Evolutionary conservation across 2,888 invertebrate species (phyloP).

Genomic region (Brachyopa scutellaris): DNA sequence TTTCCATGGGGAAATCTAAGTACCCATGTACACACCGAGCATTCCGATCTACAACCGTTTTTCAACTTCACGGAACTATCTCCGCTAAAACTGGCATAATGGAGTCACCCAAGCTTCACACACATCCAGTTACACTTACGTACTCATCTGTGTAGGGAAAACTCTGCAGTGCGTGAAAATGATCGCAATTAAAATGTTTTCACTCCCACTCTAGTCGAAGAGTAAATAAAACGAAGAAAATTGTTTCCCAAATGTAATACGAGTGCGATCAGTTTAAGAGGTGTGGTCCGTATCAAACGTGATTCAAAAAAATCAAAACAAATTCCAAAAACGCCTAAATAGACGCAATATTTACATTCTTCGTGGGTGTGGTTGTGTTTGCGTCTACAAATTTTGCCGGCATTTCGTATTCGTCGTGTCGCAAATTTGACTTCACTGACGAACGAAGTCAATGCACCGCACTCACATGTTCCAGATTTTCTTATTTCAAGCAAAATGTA

Average conservation of each 20-base stretch:
- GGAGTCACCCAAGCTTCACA: neutral
- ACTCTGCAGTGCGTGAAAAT: slow-evolving; percentile 60
- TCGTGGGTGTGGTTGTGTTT: slow-evolving; percentile 43
- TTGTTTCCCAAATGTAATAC: slow-evolving; percentile 7
- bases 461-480: slow-evolving; percentile 46
- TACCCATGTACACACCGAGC: neutral
- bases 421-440: slow-evolving; percentile 13
- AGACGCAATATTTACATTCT: slow-evolving; percentile 38
- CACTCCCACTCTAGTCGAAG: slow-evolving; percentile 9
- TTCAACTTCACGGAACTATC: neutral
- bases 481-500: slow-evolving; percentile 17
- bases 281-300: slow-evolving; percentile 14
- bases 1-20: neutral
- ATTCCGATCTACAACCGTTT: neutral
- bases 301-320: slow-evolving; percentile 1
- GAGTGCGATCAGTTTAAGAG: slow-evolving; percentile 1
- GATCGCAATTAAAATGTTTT: slow-evolving; percentile 60
- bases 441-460: slow-evolving; percentile 17
- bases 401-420: slow-evolving; percentile 7
- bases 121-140: slow-evolving; percentile 15
- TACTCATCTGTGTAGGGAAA: no score
- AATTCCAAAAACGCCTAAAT: neutral
- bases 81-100: neutral
- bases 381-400: slow-evolving; percentile 34
- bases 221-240: slow-evolving; percentile 10